These are phyloP conservation scores for Drosophila paulistorum DNA, from an alignment of 1,140 invertebrate species.

Conservation along the genomic window DNA sequence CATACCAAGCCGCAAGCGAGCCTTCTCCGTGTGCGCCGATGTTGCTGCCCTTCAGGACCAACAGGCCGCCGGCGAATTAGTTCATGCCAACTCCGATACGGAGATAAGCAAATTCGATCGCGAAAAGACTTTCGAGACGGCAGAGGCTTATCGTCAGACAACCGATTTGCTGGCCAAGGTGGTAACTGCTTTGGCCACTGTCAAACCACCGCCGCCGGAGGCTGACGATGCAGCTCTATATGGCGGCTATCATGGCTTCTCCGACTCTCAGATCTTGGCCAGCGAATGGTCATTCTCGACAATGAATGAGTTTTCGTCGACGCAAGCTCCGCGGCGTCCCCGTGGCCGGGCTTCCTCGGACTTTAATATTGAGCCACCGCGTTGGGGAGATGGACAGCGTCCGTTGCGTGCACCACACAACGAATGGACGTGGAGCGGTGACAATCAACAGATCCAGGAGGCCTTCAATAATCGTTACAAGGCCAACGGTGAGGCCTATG, in stretches of 20 bases:
- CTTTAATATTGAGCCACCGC: conserved; percentile 66
- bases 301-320: conserved; percentile 76
- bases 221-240: conserved; percentile 68
- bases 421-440: conserved; percentile 82
- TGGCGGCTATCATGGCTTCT: conserved; percentile 86
- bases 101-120: conserved; percentile 90
- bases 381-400: conserved; percentile 40
- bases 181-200: conserved; percentile 89
- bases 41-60: conserved; percentile 39
- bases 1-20: conserved; percentile 85
- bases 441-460: conserved; percentile 81
- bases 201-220: conserved; percentile 84
- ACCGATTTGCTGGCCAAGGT: conserved; percentile 89
- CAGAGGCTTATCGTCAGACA: conserved; percentile 87
- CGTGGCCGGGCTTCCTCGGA: conserved; percentile 84
- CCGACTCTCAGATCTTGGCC: conserved; percentile 87
- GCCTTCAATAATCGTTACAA: conserved; percentile 73
- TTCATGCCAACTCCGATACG: conserved; percentile 87
- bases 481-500: conserved; percentile 43
- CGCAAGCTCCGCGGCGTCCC: conserved; percentile 77
- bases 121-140: conserved; percentile 87
- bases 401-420: conserved; percentile 53
- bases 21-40: conserved; percentile 86
- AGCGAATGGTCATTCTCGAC: conserved; percentile 85
- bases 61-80: conserved; percentile 24